Conservation (phyloP, 2,797 vertebrate species). For the Anniella stebbinsi region DNA sequence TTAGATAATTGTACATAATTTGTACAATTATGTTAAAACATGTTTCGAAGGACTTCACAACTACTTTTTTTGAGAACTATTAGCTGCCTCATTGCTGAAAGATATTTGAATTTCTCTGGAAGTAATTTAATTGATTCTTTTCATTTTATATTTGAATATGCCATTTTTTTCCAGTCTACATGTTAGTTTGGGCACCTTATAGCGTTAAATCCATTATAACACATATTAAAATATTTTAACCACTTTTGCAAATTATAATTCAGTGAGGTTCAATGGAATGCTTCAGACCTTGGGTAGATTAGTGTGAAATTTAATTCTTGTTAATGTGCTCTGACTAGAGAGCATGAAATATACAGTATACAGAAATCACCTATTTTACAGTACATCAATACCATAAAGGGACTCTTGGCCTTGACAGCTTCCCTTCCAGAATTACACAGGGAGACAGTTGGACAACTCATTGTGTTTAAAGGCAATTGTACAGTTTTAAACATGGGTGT, state of each 20-base stretch:
- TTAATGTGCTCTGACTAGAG: constrained; percentile 22
- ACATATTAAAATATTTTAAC: constrained; percentile 17
- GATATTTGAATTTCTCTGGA: constrained; percentile 4
- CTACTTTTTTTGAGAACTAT: background rate
- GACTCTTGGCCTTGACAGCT: background rate
- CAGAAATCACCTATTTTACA: constrained; percentile 44
- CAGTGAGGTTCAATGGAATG: constrained; percentile 35
- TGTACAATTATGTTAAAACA: background rate
- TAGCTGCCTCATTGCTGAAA: background rate
- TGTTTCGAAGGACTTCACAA: background rate
- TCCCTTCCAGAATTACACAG: background rate
- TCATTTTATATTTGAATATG: constrained; percentile 31
- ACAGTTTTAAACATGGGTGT: background rate
- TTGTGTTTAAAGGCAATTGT: background rate
- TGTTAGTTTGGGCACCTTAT: background rate
- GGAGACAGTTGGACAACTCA: background rate
- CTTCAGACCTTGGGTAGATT: constrained; percentile 22
- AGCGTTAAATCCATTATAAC: constrained; percentile 38
- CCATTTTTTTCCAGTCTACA: background rate
- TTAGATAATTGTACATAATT: constrained; percentile 26
- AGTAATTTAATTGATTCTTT: constrained; percentile 12
- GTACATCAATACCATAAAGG: background rate
- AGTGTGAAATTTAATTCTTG: constrained; percentile 54
- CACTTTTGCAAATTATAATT: constrained; percentile 46
- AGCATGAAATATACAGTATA: constrained; percentile 6